A percentile compares a stretch with the other conserved stretches of the same genome.
Evolutionary conservation across 2,113 vertebrate species (phyloP).

Genomic region (Etia nguti): DNA sequence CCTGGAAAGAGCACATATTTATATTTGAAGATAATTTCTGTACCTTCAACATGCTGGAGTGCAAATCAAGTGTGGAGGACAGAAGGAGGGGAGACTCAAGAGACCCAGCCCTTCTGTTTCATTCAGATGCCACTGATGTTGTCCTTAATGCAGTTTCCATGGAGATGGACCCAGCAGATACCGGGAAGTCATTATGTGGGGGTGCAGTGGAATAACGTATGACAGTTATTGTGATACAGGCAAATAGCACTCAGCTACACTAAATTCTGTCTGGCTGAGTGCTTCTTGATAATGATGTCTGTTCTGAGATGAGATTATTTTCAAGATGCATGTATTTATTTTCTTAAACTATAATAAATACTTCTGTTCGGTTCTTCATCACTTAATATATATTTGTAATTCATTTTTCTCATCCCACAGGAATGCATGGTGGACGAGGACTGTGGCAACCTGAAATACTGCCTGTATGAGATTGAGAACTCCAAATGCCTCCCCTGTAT

Average conservation of each 20-base stretch:
- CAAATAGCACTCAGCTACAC: not conserved
- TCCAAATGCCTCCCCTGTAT: slow-evolving; percentile 86
- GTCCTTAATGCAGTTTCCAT: not conserved
- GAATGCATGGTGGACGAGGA: slow-evolving; percentile 93
- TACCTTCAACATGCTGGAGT: fast-evolving
- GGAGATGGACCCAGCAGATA: not conserved
- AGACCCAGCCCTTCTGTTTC: not conserved
- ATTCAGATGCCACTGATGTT: not conserved
- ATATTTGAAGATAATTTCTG: not conserved
- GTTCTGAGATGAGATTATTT: not conserved
- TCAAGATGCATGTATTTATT: not conserved
- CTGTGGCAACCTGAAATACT: slow-evolving; percentile 80
- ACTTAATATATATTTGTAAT: not conserved
- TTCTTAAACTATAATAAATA: not conserved
- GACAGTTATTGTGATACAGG: not conserved
- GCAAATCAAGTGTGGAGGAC: not conserved
- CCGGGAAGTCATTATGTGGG: not conserved
- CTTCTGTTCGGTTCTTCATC: not conserved
- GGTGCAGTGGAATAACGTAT: not conserved
- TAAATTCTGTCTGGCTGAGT: not conserved
- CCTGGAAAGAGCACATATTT: not conserved
- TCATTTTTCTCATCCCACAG: slow-evolving; percentile 52
- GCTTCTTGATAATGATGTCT: not conserved
- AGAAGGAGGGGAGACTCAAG: not conserved
- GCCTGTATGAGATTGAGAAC: slow-evolving; percentile 79